Evolutionary conservation across 2,797 vertebrate species (phyloP), one percentile per base, ranked within the genome.

Genomic region (Lerista edwardsae): DNA sequence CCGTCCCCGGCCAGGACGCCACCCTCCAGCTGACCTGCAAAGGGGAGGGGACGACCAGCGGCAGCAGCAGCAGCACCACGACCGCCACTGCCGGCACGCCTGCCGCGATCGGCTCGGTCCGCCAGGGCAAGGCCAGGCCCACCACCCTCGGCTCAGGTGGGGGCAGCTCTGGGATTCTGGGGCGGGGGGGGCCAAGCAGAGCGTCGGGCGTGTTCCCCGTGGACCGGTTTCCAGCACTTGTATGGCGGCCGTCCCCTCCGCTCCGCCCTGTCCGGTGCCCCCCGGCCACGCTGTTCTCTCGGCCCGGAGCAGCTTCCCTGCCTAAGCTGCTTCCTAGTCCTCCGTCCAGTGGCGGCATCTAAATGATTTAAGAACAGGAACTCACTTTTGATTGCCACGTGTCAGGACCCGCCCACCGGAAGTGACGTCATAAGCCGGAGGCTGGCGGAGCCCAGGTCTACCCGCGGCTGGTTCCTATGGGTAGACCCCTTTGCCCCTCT

Each of bases 11-110:
- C 47, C 98, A 95, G 82, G 98, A 98, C 84, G 96, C 97, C 12
- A 97, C 97, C 88, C 96, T 99, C 89, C 98, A 98, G 96, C 96
- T 98, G 96, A 98, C 98, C 88, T 98, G 98, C 86, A 99, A 99
- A 94, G 98, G 98, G 0, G 98, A 98, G 76, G 98, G 98, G 10
- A 99, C 98, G 0, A 93, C 94, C 85, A 93, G 91, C 47, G 44
- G 4, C 23, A 69, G 34, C 12, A 98, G 91, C 47, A 59, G 4
- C 23, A 69, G 34, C 12, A 98, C 98, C 0, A 92, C 94, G 84
- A 93, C 91, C 57, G 91, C 93, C 3, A 82, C 90, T 4, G 15
- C 15, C 80, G 93, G 92, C 44, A 84, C 87, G 78, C 94, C 95
- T 3, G 95, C 96, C 44, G 96, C 96, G 0, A 94, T 97, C 2